Base-by-base conservation (phyloP, 2,113 vertebrate species). In the Corythaeola cristata region DNA sequence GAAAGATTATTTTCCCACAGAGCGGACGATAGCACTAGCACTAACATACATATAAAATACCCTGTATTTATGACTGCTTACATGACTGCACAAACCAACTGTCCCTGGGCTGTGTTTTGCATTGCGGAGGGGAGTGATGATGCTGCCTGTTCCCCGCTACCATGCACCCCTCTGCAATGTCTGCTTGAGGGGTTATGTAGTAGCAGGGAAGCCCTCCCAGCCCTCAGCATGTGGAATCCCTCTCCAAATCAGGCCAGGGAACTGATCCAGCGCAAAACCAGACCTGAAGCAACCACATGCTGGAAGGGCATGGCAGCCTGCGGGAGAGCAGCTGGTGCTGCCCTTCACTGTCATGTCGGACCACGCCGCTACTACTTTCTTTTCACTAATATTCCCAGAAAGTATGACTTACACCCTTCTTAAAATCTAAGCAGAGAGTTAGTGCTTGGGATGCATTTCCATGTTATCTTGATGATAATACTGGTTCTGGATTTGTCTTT, bases 61-160 rank as follows among this genome's bases (percentile, higher is more conserved):
- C 22, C 49, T 4, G 5, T 76, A 33, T 52, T 49, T 62, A 5
- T 35, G 35, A 17, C 45, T 3, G 1, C 12, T 84, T n/a, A 7
- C 12, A 4, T 14, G 19, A 30, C 10, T 12, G 41, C 5, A 9
- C 20, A 27, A 74, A 32, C 26, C 37, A 44, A 1, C 35, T 35
- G 64, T 6, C 41, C n/a, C 53, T n/a, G 16, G 20, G 32, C 66
- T 63, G 47, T 21, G 20, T 15, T 44, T 41, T 19, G 11, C 8
- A 3, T 13, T 58, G 44, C 0, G 3, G 21, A 47, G 18, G 15
- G 2, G 7, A 7, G 14, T 33, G 52, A 5, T 1, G 11, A 5
- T n/a, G 44, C 22, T 62, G 28, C 28, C 26, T 30, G 21, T 63
- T 21, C 6, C 5, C 8, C 39, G 8, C 32, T 23, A 4, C 59